phyloP scores from a whole-genome alignment of 2,113 vertebrate genomes.

The Catagonus wagneri region DNA sequence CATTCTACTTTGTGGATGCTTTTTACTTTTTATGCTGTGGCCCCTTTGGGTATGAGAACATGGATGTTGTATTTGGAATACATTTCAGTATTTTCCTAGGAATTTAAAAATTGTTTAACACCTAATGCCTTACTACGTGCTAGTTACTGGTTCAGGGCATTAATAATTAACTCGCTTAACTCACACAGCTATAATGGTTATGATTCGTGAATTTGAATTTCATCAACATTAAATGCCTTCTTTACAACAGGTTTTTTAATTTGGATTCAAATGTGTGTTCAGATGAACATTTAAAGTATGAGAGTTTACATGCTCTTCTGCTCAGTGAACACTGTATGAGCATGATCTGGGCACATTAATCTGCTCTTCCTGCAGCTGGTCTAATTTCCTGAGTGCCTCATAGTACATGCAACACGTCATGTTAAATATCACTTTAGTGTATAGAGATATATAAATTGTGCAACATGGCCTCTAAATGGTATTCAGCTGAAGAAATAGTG shows the following conservation, averaged over 20 bases:
- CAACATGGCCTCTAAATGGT: not conserved
- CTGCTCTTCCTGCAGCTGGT: not conserved
- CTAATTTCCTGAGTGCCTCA: not conserved
- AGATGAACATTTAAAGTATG: not conserved
- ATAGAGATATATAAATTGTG: not conserved
- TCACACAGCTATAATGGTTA: not conserved
- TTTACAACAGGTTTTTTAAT: not conserved
- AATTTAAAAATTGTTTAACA: not conserved
- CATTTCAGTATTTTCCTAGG: not conserved
- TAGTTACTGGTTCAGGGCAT: not conserved
- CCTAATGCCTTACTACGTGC: not conserved
- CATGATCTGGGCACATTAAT: no score
- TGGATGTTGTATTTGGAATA: not conserved
- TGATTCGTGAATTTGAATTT: constrained; percentile 19
- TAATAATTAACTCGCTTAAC: not conserved
- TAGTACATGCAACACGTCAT: not conserved
- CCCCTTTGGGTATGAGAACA: not conserved
- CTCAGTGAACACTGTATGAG: not conserved
- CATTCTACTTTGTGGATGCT: not conserved
- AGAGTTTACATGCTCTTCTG: not conserved
- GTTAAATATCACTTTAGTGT: not conserved
- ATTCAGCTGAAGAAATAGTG: not conserved
- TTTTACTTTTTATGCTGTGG: not conserved
- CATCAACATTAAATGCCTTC: not conserved
- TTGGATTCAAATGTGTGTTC: not conserved